Base-by-base conservation (phyloP, 1,140 invertebrate species). In the Ostrea edulis region DNA sequence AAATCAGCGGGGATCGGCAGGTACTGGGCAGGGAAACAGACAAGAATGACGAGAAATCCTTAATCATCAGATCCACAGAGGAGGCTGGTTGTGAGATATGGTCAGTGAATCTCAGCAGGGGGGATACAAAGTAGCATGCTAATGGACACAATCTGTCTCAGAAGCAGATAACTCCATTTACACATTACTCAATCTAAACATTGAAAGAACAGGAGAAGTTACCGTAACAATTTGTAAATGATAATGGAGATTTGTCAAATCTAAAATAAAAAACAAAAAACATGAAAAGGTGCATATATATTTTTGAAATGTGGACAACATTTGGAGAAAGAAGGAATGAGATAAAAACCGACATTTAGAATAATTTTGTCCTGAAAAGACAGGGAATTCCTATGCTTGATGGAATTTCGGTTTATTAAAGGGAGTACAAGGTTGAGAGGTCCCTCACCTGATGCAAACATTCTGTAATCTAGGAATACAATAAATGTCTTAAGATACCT, bases 401-500 rank as follows among this genome's bases (percentile, higher is more conserved):
- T 44, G 5, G 5, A 5, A 44, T 44, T 1, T 44, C 5, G 35
- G 35, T 44, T 44, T 44, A 44, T 2, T 44, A 44, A 5, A 44
- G 35, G 35, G 25, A 35, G 68, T 1, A 35, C 22, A 17, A 29
- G 11, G 68, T 12, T 25, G 9, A 77, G 14, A 29, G 68, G 25
- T 77, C 68, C 68, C 68, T 77, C 68, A 77, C 68, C 68, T 77
- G 68, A 77, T 25, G 68, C 22, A 77, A 77, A 77, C 68, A 77
- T 77, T 77, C 68, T 77, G 68, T 29, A 29, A 35, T 77, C 68
- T 35, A 35, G 12, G 68, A 77, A 25, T 77, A 77, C 14, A 77
- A 77, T 77, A 9, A 77, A 77, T 20, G 14, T 20, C 55, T 44
- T 44, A 62, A 77, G 11, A 62, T 7, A 20, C 55, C 55, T n/a